Percentiles rank a stretch among this genome's conserved stretches.
These are phyloP conservation scores for Oscheius onirici DNA, from an alignment of 2,888 invertebrate species.

Conservation along the genomic window DNA sequence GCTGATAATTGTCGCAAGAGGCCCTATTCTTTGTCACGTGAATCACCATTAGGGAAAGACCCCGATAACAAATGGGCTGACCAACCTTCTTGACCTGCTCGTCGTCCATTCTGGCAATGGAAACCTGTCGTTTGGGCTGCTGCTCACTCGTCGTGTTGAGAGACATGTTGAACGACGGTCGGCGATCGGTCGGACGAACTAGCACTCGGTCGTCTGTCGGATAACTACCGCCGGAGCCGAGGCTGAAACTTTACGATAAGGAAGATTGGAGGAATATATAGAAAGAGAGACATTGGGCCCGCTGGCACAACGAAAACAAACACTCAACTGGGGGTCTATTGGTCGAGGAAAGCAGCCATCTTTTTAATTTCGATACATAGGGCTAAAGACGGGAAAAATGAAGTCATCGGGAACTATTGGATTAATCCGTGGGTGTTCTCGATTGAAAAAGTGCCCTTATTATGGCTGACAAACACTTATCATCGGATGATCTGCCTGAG, in stretches of 20 bases:
- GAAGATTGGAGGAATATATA: neutral
- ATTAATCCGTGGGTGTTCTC: no score
- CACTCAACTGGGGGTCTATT: neutral
- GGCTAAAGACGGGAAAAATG: neutral
- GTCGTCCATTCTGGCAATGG: conserved; percentile 36
- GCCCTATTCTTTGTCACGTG: conserved; percentile 12
- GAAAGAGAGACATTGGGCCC: neutral
- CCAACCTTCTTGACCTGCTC: conserved; percentile 32
- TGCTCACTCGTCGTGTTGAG: conserved; percentile 41
- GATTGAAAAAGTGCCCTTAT: no score
- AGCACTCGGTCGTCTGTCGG: neutral
- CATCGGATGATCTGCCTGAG: no score
- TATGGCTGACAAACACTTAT: no score
- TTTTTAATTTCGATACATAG: neutral
- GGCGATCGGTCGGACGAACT: conserved; percentile 6
- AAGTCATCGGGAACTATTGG: neutral
- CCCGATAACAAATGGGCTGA: neutral
- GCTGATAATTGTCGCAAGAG: conserved; percentile 15
- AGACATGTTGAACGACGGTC: conserved; percentile 27
- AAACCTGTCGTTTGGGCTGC: conserved; percentile 38
- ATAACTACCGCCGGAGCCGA: conserved; percentile 27
- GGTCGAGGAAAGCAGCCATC: neutral
- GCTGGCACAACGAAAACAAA: neutral
- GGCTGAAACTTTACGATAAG: conserved; percentile 3
- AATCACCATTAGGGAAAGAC: conserved; percentile 12